phyloP scores from a whole-genome alignment of 2,797 vertebrate species.

The Peromyscus attwateri region DNA sequence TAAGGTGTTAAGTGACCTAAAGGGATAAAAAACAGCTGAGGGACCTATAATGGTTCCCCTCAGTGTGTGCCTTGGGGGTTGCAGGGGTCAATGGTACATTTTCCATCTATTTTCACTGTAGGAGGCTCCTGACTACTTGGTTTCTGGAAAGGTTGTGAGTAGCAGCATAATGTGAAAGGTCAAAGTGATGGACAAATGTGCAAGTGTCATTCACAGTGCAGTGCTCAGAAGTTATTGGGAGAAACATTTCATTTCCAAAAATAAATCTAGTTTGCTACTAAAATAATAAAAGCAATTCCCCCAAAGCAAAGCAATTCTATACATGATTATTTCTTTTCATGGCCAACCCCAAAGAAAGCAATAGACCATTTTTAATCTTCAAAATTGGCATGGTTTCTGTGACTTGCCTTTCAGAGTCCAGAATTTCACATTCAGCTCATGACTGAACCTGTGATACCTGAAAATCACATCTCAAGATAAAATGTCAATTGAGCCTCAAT shows the following conservation, averaged over 20 bases:
- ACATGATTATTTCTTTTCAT: slow-evolving; percentile 37
- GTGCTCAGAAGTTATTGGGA: slow-evolving; percentile 50
- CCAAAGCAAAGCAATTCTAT: slow-evolving; percentile 61
- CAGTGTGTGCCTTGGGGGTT: not conserved
- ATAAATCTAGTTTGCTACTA: slow-evolving; percentile 54
- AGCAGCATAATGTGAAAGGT: not conserved
- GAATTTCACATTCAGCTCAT: slow-evolving; percentile 57
- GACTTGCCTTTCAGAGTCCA: slow-evolving; percentile 64
- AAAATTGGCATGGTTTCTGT: slow-evolving; percentile 21
- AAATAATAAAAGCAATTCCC: slow-evolving; percentile 61
- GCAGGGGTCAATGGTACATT: not conserved
- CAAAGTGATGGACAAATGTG: not conserved
- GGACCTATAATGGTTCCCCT: slow-evolving; percentile 14
- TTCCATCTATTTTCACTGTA: not conserved
- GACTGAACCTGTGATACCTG: slow-evolving; percentile 49
- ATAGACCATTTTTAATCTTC: slow-evolving; percentile 61
- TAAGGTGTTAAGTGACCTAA: slow-evolving; percentile 76
- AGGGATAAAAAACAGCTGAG: slow-evolving; percentile 64
- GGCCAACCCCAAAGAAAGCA: not conserved
- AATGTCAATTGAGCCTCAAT: slow-evolving; percentile 74
- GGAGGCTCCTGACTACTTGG: not conserved
- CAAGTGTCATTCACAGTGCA: not conserved
- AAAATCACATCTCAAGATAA: slow-evolving; percentile 74
- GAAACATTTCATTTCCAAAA: slow-evolving; percentile 70
- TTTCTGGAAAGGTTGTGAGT: not conserved